Conservation (phyloP, 2,797 vertebrate genomes). For the Simalia tracyae region DNA sequence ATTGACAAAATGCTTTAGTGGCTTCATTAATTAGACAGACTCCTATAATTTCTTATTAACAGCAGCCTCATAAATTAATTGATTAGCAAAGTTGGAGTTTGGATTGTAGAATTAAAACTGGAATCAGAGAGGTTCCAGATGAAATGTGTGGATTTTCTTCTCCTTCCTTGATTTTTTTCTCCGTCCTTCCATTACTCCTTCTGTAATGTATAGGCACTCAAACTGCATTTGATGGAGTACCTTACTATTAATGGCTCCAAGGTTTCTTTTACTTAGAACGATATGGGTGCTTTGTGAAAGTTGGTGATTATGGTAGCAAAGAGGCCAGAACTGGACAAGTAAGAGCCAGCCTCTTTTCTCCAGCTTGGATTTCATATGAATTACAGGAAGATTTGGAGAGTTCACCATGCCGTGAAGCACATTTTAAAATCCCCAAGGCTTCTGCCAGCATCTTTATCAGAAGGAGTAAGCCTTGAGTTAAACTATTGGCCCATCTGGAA, state of each 20-base stretch:
- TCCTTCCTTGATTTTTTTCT: neutral
- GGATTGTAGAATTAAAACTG: neutral
- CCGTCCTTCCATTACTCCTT: neutral
- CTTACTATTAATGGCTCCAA: neutral
- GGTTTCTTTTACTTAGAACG: neutral
- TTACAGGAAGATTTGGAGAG: neutral
- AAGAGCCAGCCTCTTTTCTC: neutral
- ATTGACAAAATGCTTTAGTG: slow-evolving; percentile 59
- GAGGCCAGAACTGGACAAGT: neutral
- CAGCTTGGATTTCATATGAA: neutral
- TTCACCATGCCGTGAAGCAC: neutral
- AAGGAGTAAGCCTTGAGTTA: neutral
- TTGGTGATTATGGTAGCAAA: neutral
- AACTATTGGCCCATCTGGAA: neutral
- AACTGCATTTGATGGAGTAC: neutral
- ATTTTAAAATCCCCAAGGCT: neutral
- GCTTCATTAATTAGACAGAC: slow-evolving; percentile 57
- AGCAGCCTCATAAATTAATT: slow-evolving; percentile 43
- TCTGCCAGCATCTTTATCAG: neutral
- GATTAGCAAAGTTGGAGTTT: slow-evolving; percentile 2
- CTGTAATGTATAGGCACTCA: neutral
- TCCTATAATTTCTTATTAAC: slow-evolving; percentile 44
- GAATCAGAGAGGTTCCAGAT: neutral
- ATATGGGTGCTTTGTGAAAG: neutral
- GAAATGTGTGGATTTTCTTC: neutral